Evolutionary conservation across 2,888 invertebrate genomes (phyloP).

Genomic region (Clanis bilineata): DNA sequence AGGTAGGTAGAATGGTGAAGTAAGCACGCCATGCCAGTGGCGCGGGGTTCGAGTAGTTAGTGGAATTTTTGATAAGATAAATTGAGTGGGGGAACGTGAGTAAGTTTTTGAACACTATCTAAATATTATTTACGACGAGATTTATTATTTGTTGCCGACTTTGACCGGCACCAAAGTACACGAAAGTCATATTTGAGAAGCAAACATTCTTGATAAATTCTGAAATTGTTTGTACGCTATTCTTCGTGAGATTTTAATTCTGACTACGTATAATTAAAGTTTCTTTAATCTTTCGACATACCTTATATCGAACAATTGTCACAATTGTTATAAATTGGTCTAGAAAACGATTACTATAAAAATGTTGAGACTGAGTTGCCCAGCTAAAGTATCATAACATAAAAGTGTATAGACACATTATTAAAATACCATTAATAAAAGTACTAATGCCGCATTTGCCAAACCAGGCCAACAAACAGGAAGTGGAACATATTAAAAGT

Average conservation of each 20-base stretch:
- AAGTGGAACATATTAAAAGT: not conserved
- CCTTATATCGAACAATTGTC: no score
- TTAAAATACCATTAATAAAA: not conserved
- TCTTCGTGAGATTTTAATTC: no score
- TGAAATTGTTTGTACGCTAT: no score
- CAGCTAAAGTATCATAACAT: no score
- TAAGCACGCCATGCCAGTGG: not conserved
- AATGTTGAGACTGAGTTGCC: not conserved
- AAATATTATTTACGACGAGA: not conserved
- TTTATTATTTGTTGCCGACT: not conserved
- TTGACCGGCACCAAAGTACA: not conserved
- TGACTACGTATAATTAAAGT: no score
- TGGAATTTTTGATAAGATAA: constrained; percentile 4
- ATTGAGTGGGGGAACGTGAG: constrained; percentile 3
- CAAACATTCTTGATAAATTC: no score
- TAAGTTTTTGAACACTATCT: constrained; percentile 1
- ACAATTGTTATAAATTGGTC: no score
- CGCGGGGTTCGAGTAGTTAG: not conserved
- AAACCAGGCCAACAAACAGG: not conserved
- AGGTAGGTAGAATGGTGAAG: not conserved
- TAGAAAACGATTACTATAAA: no score
- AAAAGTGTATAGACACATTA: not conserved
- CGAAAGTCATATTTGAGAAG: no score
- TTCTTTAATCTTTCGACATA: not conserved
- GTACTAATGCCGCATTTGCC: not conserved